Evolutionary conservation across 1,140 invertebrate genomes (phyloP), one percentile per base, ranked within the genome.

Genomic region (Caenorhabditis briggsae): DNA sequence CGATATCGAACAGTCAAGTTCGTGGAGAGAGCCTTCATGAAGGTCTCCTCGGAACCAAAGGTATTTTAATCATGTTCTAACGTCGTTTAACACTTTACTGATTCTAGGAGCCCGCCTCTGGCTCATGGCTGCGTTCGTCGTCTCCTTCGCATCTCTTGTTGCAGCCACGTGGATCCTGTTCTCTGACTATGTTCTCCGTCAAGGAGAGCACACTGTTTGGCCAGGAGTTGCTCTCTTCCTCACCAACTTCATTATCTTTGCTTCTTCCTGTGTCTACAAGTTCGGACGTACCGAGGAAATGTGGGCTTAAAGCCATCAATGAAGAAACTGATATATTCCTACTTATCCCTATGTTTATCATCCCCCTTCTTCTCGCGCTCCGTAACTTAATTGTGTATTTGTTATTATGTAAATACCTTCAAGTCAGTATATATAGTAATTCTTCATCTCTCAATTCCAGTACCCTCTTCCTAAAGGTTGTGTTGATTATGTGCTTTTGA

Each of bases 111-210:
- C 97, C 18, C 94, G 96, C 86, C 94, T 96, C n/a, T 99, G 97
- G 97, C 93, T 99, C 0, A 98, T 99, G 92, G 93, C 97, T 70
- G 98, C 97, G 6, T 98, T 99, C 93, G 95, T 99, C 0, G 94
- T 99, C 90, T 96, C 96, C 83, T 99, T 99, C 93, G 96, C 96
- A 1, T 95, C 97, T 5, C 95, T 99, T 12, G 98, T 99, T 91
- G 97, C 96, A 33, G 95, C 97, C 14, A 95, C 96, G 90, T 98
- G 97, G 97, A 96, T 99, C 88, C 94, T 99, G 85, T 97, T 98
- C 94, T 96, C 93, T 12, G 83, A 88, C 55, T 91, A 88, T 53
- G 91, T 92, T 41, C 89, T 91, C n/a, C 50, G 61, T 46, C n/a
- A 82, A 56, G 91, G 91, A 25, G 84, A 90, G n/a, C 88, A 90